Percentiles rank a stretch among this genome's conserved stretches.
phyloP scores from a whole-genome alignment of 2,888 invertebrate genomes.

The Apantesis nais region DNA sequence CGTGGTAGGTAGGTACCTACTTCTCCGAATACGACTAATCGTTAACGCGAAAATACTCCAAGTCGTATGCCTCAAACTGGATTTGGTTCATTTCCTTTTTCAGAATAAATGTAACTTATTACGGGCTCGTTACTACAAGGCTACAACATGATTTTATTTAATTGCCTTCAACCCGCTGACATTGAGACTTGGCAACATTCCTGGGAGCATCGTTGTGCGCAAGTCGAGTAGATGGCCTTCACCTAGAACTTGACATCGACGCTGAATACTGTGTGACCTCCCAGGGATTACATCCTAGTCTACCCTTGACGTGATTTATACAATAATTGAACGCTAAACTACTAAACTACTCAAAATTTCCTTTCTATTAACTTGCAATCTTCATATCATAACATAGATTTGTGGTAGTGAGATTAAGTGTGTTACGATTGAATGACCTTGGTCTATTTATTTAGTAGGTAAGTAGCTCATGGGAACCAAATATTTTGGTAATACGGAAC shows the following conservation, averaged over 20 bases:
- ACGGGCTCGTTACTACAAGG: not conserved
- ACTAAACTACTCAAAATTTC: not conserved
- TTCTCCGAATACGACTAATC: not conserved
- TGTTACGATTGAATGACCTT: slow-evolving; percentile 27
- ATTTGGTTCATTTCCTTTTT: not conserved
- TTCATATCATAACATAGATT: not conserved
- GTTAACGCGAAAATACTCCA: not conserved
- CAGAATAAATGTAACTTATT: not conserved
- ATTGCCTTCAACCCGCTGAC: not conserved
- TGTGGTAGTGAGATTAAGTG: not conserved
- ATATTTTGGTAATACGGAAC: slow-evolving; percentile 9
- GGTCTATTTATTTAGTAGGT: slow-evolving; percentile 31
- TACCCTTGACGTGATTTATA: slow-evolving; percentile 27
- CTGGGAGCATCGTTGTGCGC: slow-evolving; percentile 57
- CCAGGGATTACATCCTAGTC: slow-evolving; percentile 22
- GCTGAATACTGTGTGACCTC: slow-evolving; percentile 51
- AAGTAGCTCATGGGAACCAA: slow-evolving; percentile 21
- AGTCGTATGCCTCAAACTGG: not conserved
- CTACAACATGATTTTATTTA: not conserved
- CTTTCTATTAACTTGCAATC: not conserved
- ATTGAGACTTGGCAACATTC: slow-evolving; percentile 41
- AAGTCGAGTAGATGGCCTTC: slow-evolving; percentile 59
- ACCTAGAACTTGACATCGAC: slow-evolving; percentile 66
- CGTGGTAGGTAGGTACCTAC: not conserved
- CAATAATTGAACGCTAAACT: slow-evolving; percentile 4